Evolutionary conservation across 2,113 vertebrate genomes (phyloP).

Genomic region (Pluvianellus socialis): DNA sequence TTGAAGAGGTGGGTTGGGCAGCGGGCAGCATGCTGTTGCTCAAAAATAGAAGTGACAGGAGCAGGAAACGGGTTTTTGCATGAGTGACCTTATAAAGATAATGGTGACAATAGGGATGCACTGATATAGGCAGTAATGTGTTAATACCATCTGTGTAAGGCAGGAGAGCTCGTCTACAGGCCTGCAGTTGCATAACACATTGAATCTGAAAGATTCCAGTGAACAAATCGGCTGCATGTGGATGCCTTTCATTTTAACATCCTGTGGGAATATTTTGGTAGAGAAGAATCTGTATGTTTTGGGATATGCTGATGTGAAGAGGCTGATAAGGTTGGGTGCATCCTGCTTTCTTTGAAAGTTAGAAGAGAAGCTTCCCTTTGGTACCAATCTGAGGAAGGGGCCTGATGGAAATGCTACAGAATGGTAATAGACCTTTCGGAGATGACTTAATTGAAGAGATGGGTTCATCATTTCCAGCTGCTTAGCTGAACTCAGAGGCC

Average conservation of each 20-base stretch:
- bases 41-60: background rate
- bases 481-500: constrained; percentile 54
- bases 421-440: background rate
- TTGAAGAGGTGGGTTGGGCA: background rate
- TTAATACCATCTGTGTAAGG: background rate
- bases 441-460: background rate
- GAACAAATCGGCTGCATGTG: background rate
- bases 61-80: background rate
- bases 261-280: background rate
- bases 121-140: background rate
- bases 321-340: background rate
- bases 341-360: background rate
- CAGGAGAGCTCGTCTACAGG: background rate
- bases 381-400: background rate
- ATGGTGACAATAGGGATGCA: background rate
- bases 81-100: background rate
- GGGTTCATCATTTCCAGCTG: constrained; percentile 15
- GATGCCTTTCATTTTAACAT: background rate
- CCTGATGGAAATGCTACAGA: background rate
- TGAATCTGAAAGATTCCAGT: background rate
- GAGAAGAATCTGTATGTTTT: background rate
- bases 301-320: background rate
- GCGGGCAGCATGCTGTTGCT: background rate
- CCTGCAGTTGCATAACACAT: background rate
- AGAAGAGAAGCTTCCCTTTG: background rate